Base-by-base conservation (phyloP, 1,140 invertebrate species). In the Campoletis sonorensis region DNA sequence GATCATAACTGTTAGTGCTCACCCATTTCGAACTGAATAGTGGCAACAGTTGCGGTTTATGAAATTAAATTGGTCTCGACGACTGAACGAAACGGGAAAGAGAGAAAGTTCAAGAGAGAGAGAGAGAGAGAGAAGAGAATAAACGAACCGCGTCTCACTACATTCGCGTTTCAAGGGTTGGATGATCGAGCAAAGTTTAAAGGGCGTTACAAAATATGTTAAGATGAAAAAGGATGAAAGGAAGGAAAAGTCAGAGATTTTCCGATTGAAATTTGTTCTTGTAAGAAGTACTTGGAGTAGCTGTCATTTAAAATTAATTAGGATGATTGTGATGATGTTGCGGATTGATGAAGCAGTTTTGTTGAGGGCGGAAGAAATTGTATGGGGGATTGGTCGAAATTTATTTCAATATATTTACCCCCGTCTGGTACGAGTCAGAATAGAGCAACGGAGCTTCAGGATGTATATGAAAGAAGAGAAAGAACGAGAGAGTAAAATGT, bases 41-140 rank as follows among this genome's bases (percentile, higher is more conserved):
- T 87, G 90, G 90, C 86, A 92, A 91, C 90, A 92, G 90, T 92
- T 92, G 91, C 89, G 90, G 90, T 92, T 92, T 92, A 92, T 91
- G 90, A 91, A 91, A 92, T 92, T 90, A 90, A 91, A 89, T 91
- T 85, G 87, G 84, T 83, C 87, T 85, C 79, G 84, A 88, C 84
- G 86, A 85, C 72, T 82, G 84, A 84, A 89, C 67, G 67, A 70
- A 70, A 70, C 67, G 67, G 33, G 67, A 70, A 27, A 67, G 61
- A 26, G 61, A 26, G 61, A 27, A 16, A n/a, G n/a, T n/a, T n/a
- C n/a, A n/a, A n/a, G n/a, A n/a, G 67, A 70, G 67, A 70, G 15
- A 67, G 61, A 26, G 61, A 26, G 61, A 27, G 23, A 64, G 61
- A 64, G 23, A 64, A 64, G 21, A 58, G 23, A 64, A 16, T 16